Conservation (phyloP, 1,140 invertebrate species). For the Wasmannia auropunctata region DNA sequence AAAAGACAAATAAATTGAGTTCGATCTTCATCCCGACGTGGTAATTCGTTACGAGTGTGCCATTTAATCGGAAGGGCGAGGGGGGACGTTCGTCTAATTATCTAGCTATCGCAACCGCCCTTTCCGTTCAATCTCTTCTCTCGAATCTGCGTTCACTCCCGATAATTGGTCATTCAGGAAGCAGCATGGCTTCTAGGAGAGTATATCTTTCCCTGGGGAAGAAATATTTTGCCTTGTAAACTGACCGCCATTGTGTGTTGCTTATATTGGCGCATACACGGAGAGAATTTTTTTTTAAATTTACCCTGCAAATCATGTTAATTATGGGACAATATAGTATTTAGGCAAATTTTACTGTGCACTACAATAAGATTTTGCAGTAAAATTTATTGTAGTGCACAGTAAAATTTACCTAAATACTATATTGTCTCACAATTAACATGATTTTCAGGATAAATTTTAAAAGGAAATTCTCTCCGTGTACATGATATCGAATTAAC, state of each 20-base stretch:
- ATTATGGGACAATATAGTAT: too few relatives aligned
- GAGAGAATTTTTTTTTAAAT: too few relatives aligned
- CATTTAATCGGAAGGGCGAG: constrained; percentile 52
- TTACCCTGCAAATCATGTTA: too few relatives aligned
- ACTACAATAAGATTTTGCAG: too few relatives aligned
- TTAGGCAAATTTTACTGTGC: too few relatives aligned
- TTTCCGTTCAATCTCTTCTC: neutral
- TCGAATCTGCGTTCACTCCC: neutral
- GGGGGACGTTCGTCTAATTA: constrained; percentile 57
- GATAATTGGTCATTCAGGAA: constrained; percentile 17
- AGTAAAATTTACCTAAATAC: too few relatives aligned
- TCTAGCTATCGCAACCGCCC: neutral
- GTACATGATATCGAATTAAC: neutral
- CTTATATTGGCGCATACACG: neutral
- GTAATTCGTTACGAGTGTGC: constrained; percentile 46
- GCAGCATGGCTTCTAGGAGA: neutral
- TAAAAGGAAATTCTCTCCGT: too few relatives aligned
- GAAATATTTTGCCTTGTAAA: neutral
- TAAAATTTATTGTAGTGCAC: too few relatives aligned
- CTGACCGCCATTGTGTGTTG: neutral
- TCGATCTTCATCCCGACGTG: neutral
- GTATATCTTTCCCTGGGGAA: neutral
- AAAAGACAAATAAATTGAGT: too few relatives aligned
- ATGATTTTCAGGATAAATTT: too few relatives aligned
- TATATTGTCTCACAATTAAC: too few relatives aligned